Evolutionary conservation across 2,888 invertebrate genomes (phyloP), one percentile per base, ranked within the genome.

Genomic region (Pristionchus mayeri): DNA sequence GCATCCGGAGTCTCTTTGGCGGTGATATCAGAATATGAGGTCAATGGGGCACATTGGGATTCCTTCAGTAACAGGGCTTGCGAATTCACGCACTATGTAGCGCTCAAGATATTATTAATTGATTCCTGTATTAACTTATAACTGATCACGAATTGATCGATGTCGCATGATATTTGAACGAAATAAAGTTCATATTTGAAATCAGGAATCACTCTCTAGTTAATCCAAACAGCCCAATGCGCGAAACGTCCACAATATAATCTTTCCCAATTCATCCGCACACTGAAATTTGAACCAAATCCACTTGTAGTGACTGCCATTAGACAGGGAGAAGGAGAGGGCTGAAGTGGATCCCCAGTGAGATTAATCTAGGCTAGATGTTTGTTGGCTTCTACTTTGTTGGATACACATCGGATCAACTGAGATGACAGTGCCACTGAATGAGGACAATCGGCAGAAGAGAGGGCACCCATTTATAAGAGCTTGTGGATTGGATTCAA

Each of bases 271-370:
- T 63, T 34, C 34, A 3, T 18, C 27, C 63, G 34, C 34, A 44
- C 63, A 18, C 21, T 63, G 63, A 63, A 63, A 63, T 63, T 63
- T 21, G 63, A 63, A 27, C 34, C 63, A 18, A 34, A 63, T 63
- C 63, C 63, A 63, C 63, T 63, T 63, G 63, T 63, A 63, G 63
- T 13, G 57, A 34, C 63, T 63, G 63, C 34, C 63, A 63, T 30
- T 34, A 11, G 63, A 34, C 30, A 18, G 34, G 34, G 30, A 16
- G n/a, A 27, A 18, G 34, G 13, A 13, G 44, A 44, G 44, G 44
- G 13, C 44, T 63, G 63, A 63, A 63, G 63, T 63, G 63, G 63
- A 6, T 0, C 30, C 63, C 18, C 34, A 18, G 63, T 30, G 34
- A 63, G 63, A 13, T 18, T 63, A 63, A 63, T 63, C 63, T 63